These are phyloP conservation scores for Leptinotarsa juncta DNA, from an alignment of 2,888 invertebrate genomes.

Conservation along the genomic window DNA sequence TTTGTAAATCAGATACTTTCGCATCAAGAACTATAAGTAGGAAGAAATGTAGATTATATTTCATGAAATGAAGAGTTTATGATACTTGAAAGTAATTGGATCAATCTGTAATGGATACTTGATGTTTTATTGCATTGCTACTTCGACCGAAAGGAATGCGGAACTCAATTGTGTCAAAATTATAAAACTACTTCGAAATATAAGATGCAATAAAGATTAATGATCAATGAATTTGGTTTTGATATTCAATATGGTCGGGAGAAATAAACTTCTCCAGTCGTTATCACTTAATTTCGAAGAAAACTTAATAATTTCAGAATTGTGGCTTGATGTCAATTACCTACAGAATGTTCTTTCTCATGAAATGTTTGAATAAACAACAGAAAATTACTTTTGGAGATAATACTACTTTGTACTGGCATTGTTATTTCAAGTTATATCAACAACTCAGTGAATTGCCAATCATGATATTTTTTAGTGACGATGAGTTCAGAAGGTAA, in stretches of 20 bases:
- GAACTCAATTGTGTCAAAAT: not conserved
- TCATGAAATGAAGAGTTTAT: not conserved
- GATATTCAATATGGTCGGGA: not conserved
- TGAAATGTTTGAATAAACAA: too few relatives aligned
- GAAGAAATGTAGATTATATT: not conserved
- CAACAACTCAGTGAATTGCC: too few relatives aligned
- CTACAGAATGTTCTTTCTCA: too few relatives aligned
- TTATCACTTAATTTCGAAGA: not conserved
- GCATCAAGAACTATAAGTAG: not conserved
- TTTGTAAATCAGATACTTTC: too few relatives aligned
- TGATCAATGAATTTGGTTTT: not conserved
- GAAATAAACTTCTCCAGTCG: not conserved
- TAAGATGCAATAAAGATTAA: not conserved
- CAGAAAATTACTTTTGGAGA: too few relatives aligned
- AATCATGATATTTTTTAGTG: too few relatives aligned
- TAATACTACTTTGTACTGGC: too few relatives aligned
- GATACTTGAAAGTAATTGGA: not conserved
- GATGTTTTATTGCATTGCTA: slow-evolving; percentile 1
- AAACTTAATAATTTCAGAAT: not conserved
- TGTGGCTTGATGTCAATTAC: too few relatives aligned
- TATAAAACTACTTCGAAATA: not conserved
- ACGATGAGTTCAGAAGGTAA: too few relatives aligned
- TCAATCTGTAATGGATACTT: not conserved
- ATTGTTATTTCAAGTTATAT: too few relatives aligned
- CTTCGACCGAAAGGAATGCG: not conserved